Base-by-base conservation (phyloP, 2,888 invertebrate species). In the Yponomeuta cagnagella region DNA sequence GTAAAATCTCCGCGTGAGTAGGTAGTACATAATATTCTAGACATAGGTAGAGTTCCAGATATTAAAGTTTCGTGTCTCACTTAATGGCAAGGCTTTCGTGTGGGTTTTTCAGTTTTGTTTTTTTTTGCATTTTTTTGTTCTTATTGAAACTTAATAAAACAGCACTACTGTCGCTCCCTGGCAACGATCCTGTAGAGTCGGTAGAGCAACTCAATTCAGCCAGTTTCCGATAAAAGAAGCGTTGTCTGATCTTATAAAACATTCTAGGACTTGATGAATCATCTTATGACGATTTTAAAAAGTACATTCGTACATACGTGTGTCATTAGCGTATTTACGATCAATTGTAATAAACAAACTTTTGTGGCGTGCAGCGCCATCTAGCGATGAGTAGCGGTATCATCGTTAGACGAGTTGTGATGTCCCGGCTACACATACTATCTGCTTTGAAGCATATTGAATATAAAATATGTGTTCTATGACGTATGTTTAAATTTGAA, bases 1-100 rank as follows among this genome's bases (percentile, higher is more conserved):
- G 52, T 58, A 58, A 58, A 58, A 15, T 58, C 52, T 58, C 52
- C 52, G 52, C 52, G 15, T 58, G 52, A 58, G 15, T 79, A 73
- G 72, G 73, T 64, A 70, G 37, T 43, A 43, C 9, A 8, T 43
- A 43, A 70, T 23, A 23, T 23, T 71, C 73, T 72, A 73, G 78
- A 78, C 79, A 84, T 88, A 89, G 88, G 87, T 77, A 82, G 77
- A 86, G 84, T 86, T 86, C 87, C 86, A 84, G 82, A 66, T 52
- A 63, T 48, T 64, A 66, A 33, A 70, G 72, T 70, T 64, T 2
- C 33, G 58, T 66, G 68, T 64, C 64, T 15, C 33, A 67, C 43
- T 43, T 84, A 82, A 81, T 87, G 87, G 89, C 89, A 89, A 90
- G 89, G 88, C 83, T 86, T 30, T 68, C 68, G 75, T 79, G 75